A percentile compares a stretch with the other conserved stretches of the same genome.
Evolutionary conservation across 2,113 vertebrate species (phyloP).

Genomic region (Caloenas nicobarica): DNA sequence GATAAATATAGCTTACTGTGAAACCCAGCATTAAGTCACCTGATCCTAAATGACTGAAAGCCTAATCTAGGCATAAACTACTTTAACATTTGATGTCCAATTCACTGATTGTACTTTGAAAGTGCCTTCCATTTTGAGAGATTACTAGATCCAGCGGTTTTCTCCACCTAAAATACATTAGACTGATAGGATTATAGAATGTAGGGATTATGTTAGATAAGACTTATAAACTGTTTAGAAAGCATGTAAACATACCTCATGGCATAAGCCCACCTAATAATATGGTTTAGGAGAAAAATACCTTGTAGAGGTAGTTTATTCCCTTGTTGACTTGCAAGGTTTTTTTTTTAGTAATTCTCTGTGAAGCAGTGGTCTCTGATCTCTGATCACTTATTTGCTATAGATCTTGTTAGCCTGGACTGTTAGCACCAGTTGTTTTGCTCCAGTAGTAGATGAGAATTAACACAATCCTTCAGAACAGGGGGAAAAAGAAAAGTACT

Average conservation of each 20-base stretch:
- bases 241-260: constrained; percentile 51
- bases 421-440: not conserved
- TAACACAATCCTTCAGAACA: not conserved
- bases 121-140: constrained; percentile 31
- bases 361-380: not conserved
- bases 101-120: not conserved
- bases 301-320: constrained; percentile 46
- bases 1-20: not conserved
- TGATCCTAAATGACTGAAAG: not conserved
- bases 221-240: constrained; percentile 47
- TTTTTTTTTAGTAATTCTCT: not conserved
- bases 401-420: not conserved
- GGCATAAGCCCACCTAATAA: constrained; percentile 56
- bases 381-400: not conserved
- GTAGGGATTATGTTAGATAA: constrained; percentile 64
- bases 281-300: constrained; percentile 52
- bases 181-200: constrained; percentile 62
- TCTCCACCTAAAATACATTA: constrained; percentile 19
- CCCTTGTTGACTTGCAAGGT: not conserved
- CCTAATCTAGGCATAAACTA: not conserved
- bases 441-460: not conserved
- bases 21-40: not conserved
- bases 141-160: not conserved
- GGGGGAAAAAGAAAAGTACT: not conserved
- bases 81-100: not conserved